phyloP scores from a whole-genome alignment of 2,113 vertebrate species.

The Pteruthius melanotis region DNA sequence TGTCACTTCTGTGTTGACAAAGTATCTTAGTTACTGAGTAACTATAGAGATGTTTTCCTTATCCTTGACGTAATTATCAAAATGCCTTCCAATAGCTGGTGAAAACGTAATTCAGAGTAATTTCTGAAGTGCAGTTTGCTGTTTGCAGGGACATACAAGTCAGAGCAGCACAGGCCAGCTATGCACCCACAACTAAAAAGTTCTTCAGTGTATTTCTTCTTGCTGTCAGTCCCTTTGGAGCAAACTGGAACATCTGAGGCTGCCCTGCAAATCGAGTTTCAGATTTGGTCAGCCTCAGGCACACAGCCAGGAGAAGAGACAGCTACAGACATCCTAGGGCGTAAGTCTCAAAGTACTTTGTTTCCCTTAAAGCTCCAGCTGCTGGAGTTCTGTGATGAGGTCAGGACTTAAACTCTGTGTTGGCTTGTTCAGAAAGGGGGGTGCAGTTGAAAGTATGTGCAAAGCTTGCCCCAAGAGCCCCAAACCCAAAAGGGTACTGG shows the following conservation, averaged over 20 bases:
- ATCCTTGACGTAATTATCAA: neutral
- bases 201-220: neutral
- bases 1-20: constrained; percentile 25
- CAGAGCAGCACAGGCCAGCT: neutral
- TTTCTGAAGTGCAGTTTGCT: neutral
- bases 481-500: neutral
- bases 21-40: constrained; percentile 45
- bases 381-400: neutral
- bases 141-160: neutral
- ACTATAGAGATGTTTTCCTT: constrained; percentile 28
- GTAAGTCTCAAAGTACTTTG: neutral
- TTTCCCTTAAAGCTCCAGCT: neutral
- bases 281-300: neutral
- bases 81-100: constrained; percentile 14
- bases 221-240: neutral
- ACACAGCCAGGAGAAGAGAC: fast-evolving
- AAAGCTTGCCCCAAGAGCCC: neutral
- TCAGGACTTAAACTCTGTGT: neutral
- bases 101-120: neutral
- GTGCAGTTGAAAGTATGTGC: neutral
- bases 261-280: neutral
- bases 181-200: neutral
- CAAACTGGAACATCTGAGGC: neutral
- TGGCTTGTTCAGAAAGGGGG: neutral
- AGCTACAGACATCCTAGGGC: fast-evolving